Conservation (phyloP, 2,888 invertebrate species). For the Lingula anatina region DNA sequence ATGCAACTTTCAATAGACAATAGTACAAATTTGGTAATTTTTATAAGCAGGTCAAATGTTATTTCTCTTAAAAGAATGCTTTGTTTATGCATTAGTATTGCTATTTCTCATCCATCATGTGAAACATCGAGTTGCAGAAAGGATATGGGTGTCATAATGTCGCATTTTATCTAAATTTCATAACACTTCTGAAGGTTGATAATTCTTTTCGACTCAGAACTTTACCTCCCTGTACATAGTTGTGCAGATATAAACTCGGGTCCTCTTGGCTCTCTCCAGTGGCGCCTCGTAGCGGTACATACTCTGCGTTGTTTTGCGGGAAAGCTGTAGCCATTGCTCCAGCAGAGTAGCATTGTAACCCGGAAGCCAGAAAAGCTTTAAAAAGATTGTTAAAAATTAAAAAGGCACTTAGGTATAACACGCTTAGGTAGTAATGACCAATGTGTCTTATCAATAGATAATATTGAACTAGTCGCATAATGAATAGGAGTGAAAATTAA, state of each 20-base stretch:
- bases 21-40: too few relatives aligned
- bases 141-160: too few relatives aligned
- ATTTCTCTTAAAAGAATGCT: too few relatives aligned
- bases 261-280: conserved; percentile 11
- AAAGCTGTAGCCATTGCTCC: conserved; percentile 29
- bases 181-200: too few relatives aligned
- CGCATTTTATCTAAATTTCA: too few relatives aligned
- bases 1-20: background rate
- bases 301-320: conserved; percentile 18
- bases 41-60: too few relatives aligned
- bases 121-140: too few relatives aligned
- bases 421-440: background rate
- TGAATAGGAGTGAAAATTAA: too few relatives aligned
- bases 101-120: too few relatives aligned
- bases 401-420: background rate
- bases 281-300: conserved; percentile 8
- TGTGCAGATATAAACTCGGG: conserved; percentile 39
- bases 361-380: conserved; percentile 36
- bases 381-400: background rate
- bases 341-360: conserved; percentile 27
- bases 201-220: too few relatives aligned
- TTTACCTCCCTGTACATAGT: conserved; percentile 46
- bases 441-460: background rate
- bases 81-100: too few relatives aligned
- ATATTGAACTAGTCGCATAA: too few relatives aligned